phyloP scores from a whole-genome alignment of 2,113 vertebrate genomes.

The Heterochromis multidens region DNA sequence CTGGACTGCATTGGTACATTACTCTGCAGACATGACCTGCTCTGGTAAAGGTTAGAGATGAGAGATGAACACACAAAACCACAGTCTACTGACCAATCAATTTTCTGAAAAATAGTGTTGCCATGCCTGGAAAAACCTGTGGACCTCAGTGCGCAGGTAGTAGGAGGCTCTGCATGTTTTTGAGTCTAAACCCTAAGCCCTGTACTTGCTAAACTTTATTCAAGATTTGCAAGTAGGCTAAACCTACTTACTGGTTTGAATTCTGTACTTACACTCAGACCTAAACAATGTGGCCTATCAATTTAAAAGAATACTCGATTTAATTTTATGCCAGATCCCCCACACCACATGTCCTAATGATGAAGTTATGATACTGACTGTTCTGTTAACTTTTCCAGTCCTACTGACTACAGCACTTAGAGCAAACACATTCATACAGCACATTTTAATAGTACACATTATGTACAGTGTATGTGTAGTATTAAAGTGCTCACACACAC shows the following conservation, averaged over 20 bases:
- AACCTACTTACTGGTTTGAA: not conserved
- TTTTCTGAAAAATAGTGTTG: not conserved
- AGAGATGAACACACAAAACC: not conserved
- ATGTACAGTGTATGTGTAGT: no score
- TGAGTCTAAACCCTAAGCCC: not conserved
- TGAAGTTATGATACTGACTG: no score
- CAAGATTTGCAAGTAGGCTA: not conserved
- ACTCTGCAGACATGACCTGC: not conserved
- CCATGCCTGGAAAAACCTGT: not conserved
- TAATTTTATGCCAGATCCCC: no score
- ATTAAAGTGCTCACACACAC: no score
- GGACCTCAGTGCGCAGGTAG: not conserved
- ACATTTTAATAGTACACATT: no score
- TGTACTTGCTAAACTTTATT: not conserved
- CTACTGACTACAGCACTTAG: no score
- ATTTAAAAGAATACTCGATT: no score
- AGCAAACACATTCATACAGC: no score
- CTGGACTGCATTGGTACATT: not conserved
- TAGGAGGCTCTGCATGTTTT: not conserved
- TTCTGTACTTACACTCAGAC: not conserved
- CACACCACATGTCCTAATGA: no score
- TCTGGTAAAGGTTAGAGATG: not conserved
- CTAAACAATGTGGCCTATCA: no score
- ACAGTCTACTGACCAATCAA: not conserved
- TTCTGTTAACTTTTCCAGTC: no score